Conservation (phyloP, 2,888 invertebrate species). For the Physocephala rufipes region DNA sequence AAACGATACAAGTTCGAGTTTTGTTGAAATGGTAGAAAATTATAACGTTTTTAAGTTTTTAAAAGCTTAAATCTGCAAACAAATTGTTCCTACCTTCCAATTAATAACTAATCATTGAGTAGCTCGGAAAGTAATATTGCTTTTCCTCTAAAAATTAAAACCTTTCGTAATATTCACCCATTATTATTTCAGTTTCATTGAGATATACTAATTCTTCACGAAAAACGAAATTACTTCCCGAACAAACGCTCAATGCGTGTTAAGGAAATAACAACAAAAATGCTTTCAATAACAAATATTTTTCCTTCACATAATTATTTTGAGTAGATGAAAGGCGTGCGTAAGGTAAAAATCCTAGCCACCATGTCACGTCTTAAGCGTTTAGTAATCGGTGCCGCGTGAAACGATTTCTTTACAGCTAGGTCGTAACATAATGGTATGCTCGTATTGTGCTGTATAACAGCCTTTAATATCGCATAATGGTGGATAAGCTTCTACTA, state of each 20-base stretch:
- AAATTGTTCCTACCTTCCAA: too few species aligned
- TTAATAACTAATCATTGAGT: too few species aligned
- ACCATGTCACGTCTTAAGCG: neutral
- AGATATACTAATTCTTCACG: too few species aligned
- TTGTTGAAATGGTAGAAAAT: too few species aligned
- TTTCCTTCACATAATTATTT: neutral
- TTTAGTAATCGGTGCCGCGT: conserved; percentile 90
- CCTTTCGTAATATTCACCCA: too few species aligned
- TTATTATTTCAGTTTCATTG: too few species aligned
- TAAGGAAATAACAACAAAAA: conserved; percentile 8
- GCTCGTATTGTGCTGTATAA: conserved; percentile 99
- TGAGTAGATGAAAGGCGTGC: too few species aligned
- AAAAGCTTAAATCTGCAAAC: too few species aligned
- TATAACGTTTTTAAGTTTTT: too few species aligned
- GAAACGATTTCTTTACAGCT: conserved; percentile 99
- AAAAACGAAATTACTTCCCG: neutral
- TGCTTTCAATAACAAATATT: conserved; percentile 18
- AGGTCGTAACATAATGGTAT: conserved; percentile 95
- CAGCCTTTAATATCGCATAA: conserved; percentile 96
- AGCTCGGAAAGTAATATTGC: too few species aligned
- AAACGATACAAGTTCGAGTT: too few species aligned
- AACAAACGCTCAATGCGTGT: neutral
- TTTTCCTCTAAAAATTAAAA: too few species aligned
- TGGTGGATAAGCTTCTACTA: conserved; percentile 98
- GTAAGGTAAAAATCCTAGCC: neutral